Evolutionary conservation across 2,888 invertebrate species (phyloP), one percentile per base, ranked within the genome.

Genomic region (Caradrina clavipalpis): DNA sequence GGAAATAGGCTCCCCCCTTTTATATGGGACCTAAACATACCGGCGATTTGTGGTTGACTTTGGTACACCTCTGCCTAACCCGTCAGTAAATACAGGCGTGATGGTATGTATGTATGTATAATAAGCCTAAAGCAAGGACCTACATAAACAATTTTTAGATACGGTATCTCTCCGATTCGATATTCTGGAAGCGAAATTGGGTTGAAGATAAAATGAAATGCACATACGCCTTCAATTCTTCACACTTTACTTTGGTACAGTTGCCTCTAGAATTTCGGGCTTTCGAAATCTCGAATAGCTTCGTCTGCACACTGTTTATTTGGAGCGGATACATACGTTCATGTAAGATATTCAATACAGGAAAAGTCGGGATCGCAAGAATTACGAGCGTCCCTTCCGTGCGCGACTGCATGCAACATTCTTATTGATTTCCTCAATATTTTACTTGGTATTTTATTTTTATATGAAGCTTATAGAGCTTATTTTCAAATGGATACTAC

Each of bases 281-380:
- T 78, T 73, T 59, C 63, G 71, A 54, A 62, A 76, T 61, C 59
- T 63, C 61, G 76, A 66, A 71, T 73, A 69, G 70, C 60, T 67
- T 71, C 45, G 60, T 50, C 22, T 69, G 70, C 26, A 56, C 58
- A 65, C 69, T 65, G 76, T 79, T 78, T 73, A 82, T 81, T 72
- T 73, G 63, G 55, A 76, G 50, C 66, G 78, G 76, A 82, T 80
- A 78, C 57, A 47, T 59, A 69, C 56, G 73, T 79, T 70, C 61
- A 84, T 86, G 83, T 82, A 83, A 86, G 84, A 85, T 81, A 86
- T 86, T 86, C 79, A 82, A 89, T 86, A 80, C 82, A 72, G 79
- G 81, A 77, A 81, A 85, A 82, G 73, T 73, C 79, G 72, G 79
- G 64, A 80, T 84, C 76, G 82, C 83, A 84, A 82, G 84, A 86